These are phyloP conservation scores for Patella caerulea DNA, from an alignment of 2,888 invertebrate genomes.

Conservation along the genomic window DNA sequence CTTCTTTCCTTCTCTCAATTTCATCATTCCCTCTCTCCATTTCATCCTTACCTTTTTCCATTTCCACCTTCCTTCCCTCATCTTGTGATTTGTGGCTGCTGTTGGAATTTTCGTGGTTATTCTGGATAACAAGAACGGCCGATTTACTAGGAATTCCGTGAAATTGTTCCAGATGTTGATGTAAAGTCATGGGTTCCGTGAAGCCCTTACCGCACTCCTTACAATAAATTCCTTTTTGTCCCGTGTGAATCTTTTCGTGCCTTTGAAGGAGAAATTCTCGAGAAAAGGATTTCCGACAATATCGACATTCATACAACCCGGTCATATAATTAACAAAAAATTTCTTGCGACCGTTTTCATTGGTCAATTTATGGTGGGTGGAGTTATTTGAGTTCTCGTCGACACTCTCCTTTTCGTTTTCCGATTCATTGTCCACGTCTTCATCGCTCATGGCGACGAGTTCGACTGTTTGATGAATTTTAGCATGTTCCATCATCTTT, in stretches of 20 bases:
- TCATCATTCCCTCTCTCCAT: not conserved
- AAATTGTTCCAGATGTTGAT: conserved; percentile 69
- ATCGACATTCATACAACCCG: conserved; percentile 56
- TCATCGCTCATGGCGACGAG: conserved; percentile 25
- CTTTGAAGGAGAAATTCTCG: conserved; percentile 68
- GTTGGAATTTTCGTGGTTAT: not conserved
- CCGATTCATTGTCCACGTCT: conserved; percentile 8
- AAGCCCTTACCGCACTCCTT: conserved; percentile 70
- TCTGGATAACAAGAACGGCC: not conserved
- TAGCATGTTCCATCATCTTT: conserved; percentile 59
- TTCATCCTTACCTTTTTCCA: not conserved
- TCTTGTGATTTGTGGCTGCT: not conserved
- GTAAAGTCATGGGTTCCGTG: conserved; percentile 68
- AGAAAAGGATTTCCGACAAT: conserved; percentile 69
- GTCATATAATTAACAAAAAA: conserved; percentile 23
- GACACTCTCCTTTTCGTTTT: not conserved
- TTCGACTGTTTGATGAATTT: conserved; percentile 12
- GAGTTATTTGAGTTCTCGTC: conserved; percentile 16
- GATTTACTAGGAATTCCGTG: conserved; percentile 40
- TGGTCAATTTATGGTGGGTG: conserved; percentile 5
- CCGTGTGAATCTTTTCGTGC: conserved; percentile 71
- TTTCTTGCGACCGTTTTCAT: not conserved
- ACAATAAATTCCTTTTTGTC: conserved; percentile 69
- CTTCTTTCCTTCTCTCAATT: not conserved
- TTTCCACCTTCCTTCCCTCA: too few relatives aligned